These are phyloP conservation scores for Druon quercuslanigerum DNA, from an alignment of 1,140 invertebrate genomes.

Conservation along the genomic window DNA sequence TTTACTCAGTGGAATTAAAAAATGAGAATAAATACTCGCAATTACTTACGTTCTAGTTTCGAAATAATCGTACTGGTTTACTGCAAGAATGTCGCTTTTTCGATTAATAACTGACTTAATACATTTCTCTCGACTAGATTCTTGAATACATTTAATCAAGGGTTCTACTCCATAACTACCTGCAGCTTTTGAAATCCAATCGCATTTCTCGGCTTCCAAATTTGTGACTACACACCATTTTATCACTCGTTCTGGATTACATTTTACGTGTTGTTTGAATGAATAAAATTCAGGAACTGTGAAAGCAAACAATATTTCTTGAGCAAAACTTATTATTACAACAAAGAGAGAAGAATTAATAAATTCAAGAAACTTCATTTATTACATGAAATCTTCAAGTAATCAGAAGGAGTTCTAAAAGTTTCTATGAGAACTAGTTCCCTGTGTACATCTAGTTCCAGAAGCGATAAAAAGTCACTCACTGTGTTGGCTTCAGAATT, in stretches of 20 bases:
- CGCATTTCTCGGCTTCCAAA: constrained; percentile 83
- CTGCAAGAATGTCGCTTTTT: constrained; percentile 81
- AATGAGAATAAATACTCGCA: no score
- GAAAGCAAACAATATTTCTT: background rate
- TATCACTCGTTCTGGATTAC: background rate
- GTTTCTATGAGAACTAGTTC: background rate
- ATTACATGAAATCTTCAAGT: constrained; percentile 5
- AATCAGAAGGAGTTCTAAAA: background rate
- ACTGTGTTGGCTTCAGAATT: background rate
- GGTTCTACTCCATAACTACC: constrained; percentile 84
- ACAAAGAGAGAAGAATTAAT: background rate
- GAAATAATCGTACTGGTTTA: constrained; percentile 77
- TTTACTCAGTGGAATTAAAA: background rate
- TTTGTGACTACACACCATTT: constrained; percentile 76
- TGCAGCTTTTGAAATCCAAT: constrained; percentile 82
- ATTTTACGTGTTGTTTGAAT: background rate
- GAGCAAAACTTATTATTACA: background rate
- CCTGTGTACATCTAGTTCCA: constrained; percentile 1
- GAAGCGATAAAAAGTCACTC: constrained; percentile 4
- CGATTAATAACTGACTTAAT: constrained; percentile 79
- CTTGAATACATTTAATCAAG: constrained; percentile 81
- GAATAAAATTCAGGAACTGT: constrained; percentile 21
- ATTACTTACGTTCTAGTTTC: constrained; percentile 72
- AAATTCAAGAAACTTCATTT: background rate
- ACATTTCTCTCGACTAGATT: constrained; percentile 77